phyloP scores from a whole-genome alignment of 2,888 invertebrate species.

The Parochlus steinenii region DNA sequence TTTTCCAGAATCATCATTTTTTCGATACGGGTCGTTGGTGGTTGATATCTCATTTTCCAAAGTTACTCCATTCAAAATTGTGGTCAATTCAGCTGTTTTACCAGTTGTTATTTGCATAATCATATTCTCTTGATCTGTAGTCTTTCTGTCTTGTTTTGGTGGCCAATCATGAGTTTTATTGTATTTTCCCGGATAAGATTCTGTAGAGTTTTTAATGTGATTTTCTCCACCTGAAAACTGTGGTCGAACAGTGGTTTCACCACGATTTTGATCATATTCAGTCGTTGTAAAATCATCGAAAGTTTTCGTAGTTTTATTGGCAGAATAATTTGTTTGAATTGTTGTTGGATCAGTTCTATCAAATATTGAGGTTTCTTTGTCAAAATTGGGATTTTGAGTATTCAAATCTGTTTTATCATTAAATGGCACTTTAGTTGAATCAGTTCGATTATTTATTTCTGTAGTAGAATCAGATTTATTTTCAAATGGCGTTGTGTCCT shows the following conservation, averaged over 20 bases:
- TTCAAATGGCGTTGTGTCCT: neutral
- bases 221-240: no score
- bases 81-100: no score
- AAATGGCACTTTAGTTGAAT: neutral
- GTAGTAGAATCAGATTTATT: slow-evolving; percentile 3
- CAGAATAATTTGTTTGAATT: neutral
- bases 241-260: neutral
- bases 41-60: no score
- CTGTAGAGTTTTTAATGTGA: no score
- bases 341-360: neutral
- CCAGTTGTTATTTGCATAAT: no score
- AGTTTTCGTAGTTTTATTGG: no score
- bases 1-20: no score
- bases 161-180: neutral
- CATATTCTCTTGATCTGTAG: neutral
- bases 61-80: no score
- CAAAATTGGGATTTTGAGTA: no score
- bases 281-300: neutral
- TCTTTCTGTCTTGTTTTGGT: slow-evolving; percentile 8
- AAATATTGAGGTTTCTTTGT: neutral
- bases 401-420: slow-evolving; percentile 1
- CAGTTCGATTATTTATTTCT: slow-evolving; percentile 3
- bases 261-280: neutral
- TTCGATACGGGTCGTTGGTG: no score
- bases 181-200: no score